A percentile compares a stretch with the other conserved stretches of the same genome.
Conservation (phyloP, 2,888 invertebrate species). For the Chaitophorus viminalis region DNA sequence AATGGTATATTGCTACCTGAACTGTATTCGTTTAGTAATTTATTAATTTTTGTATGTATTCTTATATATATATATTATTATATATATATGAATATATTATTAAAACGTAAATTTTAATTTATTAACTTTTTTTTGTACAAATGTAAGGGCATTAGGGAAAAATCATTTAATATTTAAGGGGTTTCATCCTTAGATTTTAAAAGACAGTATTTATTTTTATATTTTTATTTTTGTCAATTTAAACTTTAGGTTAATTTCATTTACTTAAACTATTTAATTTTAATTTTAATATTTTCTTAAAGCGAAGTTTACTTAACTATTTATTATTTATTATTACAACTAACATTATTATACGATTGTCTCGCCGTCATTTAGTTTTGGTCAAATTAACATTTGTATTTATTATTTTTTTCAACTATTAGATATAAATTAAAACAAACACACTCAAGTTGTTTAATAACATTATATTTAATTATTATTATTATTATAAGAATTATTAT, state of each 20-base stretch:
- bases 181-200: slow-evolving; percentile 34
- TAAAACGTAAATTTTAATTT: slow-evolving; percentile 16
- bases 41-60: background rate
- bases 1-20: background rate
- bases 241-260: slow-evolving; percentile 37
- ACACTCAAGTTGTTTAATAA: slow-evolving; percentile 29
- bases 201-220: slow-evolving; percentile 48
- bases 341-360: slow-evolving; percentile 37
- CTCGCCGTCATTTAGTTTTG: slow-evolving; percentile 18
- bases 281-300: background rate
- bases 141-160: slow-evolving; percentile 41
- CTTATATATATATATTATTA: background rate
- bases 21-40: slow-evolving; percentile 4
- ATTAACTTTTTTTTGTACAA: slow-evolving; percentile 26
- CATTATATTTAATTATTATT: slow-evolving; percentile 28
- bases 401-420: slow-evolving; percentile 41
- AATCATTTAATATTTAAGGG: background rate
- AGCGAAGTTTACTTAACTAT: slow-evolving; percentile 52
- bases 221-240: slow-evolving; percentile 33
- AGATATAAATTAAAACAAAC: slow-evolving; percentile 53
- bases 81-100: slow-evolving; percentile 25
- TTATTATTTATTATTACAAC: slow-evolving; percentile 25
- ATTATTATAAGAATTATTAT: slow-evolving; percentile 14
- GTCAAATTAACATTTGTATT: slow-evolving; percentile 11
- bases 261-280: background rate